Evolutionary conservation across 2,797 vertebrate genomes (phyloP).

Genomic region (Sebastes melanostomus): DNA sequence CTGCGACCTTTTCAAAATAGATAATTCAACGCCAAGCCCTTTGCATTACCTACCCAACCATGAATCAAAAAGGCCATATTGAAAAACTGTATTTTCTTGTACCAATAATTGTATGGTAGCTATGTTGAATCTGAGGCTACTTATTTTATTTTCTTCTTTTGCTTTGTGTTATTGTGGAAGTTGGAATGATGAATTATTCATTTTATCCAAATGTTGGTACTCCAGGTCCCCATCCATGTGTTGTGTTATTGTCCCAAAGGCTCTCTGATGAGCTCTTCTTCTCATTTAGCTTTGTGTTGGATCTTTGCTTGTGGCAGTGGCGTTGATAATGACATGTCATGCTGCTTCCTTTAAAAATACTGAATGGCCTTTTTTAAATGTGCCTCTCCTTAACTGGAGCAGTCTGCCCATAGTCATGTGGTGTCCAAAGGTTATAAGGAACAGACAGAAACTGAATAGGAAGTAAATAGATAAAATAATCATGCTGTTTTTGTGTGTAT

Average conservation of each 20-base stretch:
- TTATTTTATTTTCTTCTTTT: slow-evolving; percentile 21
- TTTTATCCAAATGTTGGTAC: slow-evolving; percentile 37
- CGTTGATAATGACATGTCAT: slow-evolving; percentile 51
- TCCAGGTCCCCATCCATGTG: slow-evolving; percentile 13
- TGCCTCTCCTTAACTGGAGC: slow-evolving; percentile 82
- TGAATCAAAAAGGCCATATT: slow-evolving; percentile 73
- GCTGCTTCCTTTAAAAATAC: slow-evolving; percentile 72
- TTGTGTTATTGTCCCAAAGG: slow-evolving; percentile 6
- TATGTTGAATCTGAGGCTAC: slow-evolving; percentile 39
- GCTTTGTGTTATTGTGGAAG: slow-evolving; percentile 36
- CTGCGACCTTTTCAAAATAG: slow-evolving; percentile 31
- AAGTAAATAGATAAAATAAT: slow-evolving; percentile 32
- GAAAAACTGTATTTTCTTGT: slow-evolving; percentile 58
- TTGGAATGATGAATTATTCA: slow-evolving; percentile 30
- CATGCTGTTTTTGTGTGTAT: slow-evolving; percentile 27
- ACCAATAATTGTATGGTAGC: slow-evolving; percentile 47
- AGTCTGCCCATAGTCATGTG: slow-evolving; percentile 59
- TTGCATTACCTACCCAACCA: slow-evolving; percentile 58
- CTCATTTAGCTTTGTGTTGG: slow-evolving; percentile 58
- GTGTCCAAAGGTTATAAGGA: slow-evolving; percentile 47
- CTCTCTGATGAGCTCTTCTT: slow-evolving; percentile 39
- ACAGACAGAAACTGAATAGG: slow-evolving; percentile 46
- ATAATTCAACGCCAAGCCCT: slow-evolving; percentile 61
- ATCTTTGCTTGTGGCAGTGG: slow-evolving; percentile 62
- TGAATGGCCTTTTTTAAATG: slow-evolving; percentile 83